Percentiles rank a stretch among this genome's conserved stretches.
These are phyloP conservation scores for Cygnus olor DNA, from an alignment of 2,797 vertebrate species.

Conservation along the genomic window DNA sequence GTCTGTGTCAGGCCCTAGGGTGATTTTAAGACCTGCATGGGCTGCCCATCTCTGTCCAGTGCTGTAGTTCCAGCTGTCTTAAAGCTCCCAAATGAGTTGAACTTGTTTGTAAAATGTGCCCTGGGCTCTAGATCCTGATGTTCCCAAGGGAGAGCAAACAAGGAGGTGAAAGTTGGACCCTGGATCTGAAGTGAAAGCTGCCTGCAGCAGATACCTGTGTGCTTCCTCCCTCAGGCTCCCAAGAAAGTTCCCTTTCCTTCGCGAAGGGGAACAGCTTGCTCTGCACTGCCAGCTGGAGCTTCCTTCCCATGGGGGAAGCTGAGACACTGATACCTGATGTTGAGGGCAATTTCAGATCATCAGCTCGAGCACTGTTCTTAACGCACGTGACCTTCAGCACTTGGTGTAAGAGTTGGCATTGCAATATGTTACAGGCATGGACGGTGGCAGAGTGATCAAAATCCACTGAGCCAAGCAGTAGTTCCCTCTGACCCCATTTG, in stretches of 20 bases:
- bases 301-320: neutral
- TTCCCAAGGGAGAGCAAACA: neutral
- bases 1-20: rapidly evolving
- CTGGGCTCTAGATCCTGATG: neutral
- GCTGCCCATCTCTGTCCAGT: neutral
- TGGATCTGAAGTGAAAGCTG: neutral
- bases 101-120: neutral
- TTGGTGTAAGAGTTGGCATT: rapidly evolving
- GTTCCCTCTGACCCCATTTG: neutral
- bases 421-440: rapidly evolving
- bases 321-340: neutral
- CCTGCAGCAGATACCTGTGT: neutral
- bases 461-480: neutral
- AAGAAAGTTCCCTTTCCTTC: neutral
- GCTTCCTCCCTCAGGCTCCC: neutral
- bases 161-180: neutral
- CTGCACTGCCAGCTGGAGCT: neutral
- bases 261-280: neutral
- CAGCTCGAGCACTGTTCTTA: rapidly evolving
- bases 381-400: neutral
- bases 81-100: neutral
- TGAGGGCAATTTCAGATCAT: neutral
- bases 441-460: neutral
- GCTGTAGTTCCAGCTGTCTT: neutral
- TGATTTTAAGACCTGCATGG: neutral